These are phyloP conservation scores for Neopelma chrysocephalum DNA, from an alignment of 2,797 vertebrate genomes.

Conservation along the genomic window DNA sequence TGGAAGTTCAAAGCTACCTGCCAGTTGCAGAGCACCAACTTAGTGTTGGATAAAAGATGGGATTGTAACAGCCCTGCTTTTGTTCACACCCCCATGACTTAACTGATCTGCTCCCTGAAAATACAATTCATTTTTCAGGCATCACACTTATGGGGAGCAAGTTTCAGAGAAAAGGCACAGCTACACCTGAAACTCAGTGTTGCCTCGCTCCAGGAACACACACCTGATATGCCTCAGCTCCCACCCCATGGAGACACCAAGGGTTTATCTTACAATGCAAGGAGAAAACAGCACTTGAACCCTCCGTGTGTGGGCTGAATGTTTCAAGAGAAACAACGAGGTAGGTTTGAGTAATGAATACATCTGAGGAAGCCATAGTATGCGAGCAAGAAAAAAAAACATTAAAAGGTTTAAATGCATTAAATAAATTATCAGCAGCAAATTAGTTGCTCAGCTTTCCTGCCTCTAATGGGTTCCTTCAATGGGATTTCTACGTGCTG, in stretches of 20 bases:
- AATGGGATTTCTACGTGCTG: background rate
- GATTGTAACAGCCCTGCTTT: background rate
- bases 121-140: background rate
- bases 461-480: background rate
- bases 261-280: background rate
- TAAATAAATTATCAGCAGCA: background rate
- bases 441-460: background rate
- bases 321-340: background rate
- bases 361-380: background rate
- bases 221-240: background rate
- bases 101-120: background rate
- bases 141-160: background rate
- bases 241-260: background rate
- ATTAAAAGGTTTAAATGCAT: background rate
- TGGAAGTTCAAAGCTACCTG: background rate
- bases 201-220: background rate
- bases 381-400: background rate
- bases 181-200: background rate
- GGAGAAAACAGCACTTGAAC: background rate
- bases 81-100: background rate
- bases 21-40: accelerated
- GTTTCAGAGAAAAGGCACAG: background rate
- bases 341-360: background rate
- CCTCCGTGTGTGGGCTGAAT: background rate
- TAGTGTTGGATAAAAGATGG: background rate